Evolutionary conservation across 2,113 vertebrate species (phyloP).

Genomic region (Dipodomys spectabilis): DNA sequence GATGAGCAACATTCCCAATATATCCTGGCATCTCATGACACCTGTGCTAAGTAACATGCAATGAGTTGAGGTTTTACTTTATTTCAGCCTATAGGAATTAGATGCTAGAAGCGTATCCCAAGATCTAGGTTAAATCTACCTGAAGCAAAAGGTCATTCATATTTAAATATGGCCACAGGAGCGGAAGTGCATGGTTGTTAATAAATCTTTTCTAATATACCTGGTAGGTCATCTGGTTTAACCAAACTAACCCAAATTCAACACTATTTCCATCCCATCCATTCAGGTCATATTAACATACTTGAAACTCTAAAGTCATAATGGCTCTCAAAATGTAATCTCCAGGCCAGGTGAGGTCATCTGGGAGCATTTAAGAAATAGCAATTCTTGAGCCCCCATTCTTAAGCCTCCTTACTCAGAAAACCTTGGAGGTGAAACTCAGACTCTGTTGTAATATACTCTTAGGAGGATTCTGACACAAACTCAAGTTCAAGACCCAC

Average conservation of each 20-base stretch:
- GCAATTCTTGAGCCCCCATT: not conserved
- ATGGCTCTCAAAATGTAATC: not conserved
- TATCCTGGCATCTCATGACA: not conserved
- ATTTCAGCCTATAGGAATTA: not conserved
- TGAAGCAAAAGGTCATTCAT: conserved; percentile 15
- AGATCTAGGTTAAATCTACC: conserved; percentile 1
- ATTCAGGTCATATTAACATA: not conserved
- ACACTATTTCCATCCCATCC: not conserved
- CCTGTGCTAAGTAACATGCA: not conserved
- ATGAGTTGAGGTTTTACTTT: not conserved
- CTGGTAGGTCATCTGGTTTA: not conserved
- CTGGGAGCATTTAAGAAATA: not conserved
- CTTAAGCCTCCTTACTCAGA: not conserved
- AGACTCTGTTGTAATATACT: not conserved
- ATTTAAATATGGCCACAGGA: not conserved
- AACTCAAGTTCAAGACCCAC: not conserved
- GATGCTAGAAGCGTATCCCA: not conserved
- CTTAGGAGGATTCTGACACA: not conserved
- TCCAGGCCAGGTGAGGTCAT: not conserved
- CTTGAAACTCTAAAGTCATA: not conserved
- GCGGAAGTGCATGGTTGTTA: not conserved
- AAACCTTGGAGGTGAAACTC: not conserved
- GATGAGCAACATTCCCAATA: not conserved
- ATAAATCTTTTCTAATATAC: not conserved
- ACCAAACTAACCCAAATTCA: not conserved